A percentile compares a stretch with the other conserved stretches of the same genome.
These are phyloP conservation scores for Lasioglossum villosulum DNA, from an alignment of 2,888 invertebrate species.

Conservation along the genomic window DNA sequence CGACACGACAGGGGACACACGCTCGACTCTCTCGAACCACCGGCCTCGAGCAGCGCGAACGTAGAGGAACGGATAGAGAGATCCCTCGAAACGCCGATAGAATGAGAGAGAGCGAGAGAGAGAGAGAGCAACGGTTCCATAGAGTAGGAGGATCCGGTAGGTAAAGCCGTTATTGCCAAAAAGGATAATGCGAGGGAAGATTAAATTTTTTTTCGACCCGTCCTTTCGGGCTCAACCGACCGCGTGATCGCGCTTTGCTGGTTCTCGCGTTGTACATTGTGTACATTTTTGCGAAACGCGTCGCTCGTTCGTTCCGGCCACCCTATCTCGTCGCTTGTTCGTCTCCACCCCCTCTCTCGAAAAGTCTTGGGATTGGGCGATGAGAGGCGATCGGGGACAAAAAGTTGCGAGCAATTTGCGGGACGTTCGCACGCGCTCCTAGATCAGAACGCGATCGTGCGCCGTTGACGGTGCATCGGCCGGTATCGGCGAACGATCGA, in stretches of 20 bases:
- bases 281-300: slow-evolving; percentile 55
- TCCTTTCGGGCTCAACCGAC: slow-evolving; percentile 58
- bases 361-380: not conserved
- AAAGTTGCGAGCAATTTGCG: not conserved
- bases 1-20: slow-evolving; percentile 39
- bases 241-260: slow-evolving; percentile 65
- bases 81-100: slow-evolving; percentile 2
- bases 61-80: not conserved
- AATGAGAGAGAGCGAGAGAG: slow-evolving; percentile 14
- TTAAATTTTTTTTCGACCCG: slow-evolving; percentile 76
- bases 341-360: not conserved
- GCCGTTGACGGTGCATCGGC: not conserved
- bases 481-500: slow-evolving; percentile 20
- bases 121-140: slow-evolving; percentile 13
- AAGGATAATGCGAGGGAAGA: slow-evolving; percentile 79
- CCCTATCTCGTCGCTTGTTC: not conserved
- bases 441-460: not conserved
- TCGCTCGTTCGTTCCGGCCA: not conserved
- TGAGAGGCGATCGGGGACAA: not conserved
- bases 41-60: not conserved
- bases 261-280: slow-evolving; percentile 61
- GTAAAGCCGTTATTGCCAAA: slow-evolving; percentile 77
- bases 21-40: slow-evolving; percentile 13
- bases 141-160: slow-evolving; percentile 61
- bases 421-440: not conserved